Base-by-base conservation (phyloP, 2,888 invertebrate genomes). In the Scotopteryx bipunctaria region DNA sequence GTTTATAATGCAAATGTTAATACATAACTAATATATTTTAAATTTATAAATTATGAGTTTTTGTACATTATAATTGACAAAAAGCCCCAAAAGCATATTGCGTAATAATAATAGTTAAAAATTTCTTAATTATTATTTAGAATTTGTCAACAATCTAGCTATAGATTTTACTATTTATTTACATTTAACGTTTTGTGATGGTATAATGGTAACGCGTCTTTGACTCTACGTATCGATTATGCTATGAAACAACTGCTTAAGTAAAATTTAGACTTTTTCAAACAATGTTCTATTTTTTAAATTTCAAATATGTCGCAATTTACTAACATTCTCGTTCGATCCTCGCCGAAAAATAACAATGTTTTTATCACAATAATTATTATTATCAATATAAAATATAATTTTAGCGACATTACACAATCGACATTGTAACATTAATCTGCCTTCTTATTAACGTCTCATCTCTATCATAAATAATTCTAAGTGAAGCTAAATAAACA, bases 191-290 rank as follows among this genome's bases (percentile, higher is more conserved):
- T 71, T 55, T 29, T 49, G 78, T 77, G 83, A 81, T 77, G 78
- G 70, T 69, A 67, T 41, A 60, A 70, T 80, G 83, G 86, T 86
- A 86, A 86, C 86, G 69, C 69, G 66, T 78, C 76, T 79, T 81
- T 78, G 78, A 74, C 66, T 71, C 61, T 16, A 51, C 38, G 14
- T 42, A 48, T 52, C 55, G 41, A 33, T 16, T 16, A 21, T 42
- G 37, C 13, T 29, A 8, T 11, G 13, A 9, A 38, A 49, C 15
- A 49, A 55, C n/a, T 23, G 16, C 11, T 14, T 31, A 46, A 29
- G 31, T 17, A 13, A 38, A n/a, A 15, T 32, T 38, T 19, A 9
- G 2, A 6, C 16, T 33, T 6, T 33, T 25, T 1, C 1, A 27
- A 14, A n/a, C 8, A 11, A 19, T 27, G 11, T 11, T 6, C 25